Evolutionary conservation across 2,888 invertebrate species (phyloP), one percentile per base, ranked within the genome.

Genomic region (Drosophila kuntzei): DNA sequence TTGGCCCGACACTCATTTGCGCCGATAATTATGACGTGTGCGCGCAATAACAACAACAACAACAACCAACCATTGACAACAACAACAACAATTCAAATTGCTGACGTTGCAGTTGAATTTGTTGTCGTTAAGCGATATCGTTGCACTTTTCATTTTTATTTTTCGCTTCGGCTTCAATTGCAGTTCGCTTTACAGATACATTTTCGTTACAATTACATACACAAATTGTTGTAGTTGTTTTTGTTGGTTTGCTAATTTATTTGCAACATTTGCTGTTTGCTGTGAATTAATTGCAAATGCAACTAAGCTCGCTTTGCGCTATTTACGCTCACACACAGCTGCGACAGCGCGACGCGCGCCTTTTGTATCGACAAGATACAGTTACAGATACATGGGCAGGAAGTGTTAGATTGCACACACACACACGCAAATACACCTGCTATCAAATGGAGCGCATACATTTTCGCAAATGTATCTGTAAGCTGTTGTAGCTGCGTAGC

Each of bases 261-360:
- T 89, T 86, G 88, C 89, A 89, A 83, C 89, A 87, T 80, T 85
- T 77, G 86, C 89, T 55, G 79, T 84, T 84, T 84, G 72, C 87
- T 87, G 83, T 87, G 89, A 89, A 85, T 85, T 87, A 85, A 85
- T 85, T 85, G 83, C 80, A 67, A 89, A 75, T 75, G 87, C 82
- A 77, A 75, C 85, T 85, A 89, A 85, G 89, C 87, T 74, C 87
- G 62, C 79, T 77, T 60, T 87, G 88, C 75, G 63, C 82, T 72
- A 85, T 87, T 89, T 89, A 80, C 76, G 72, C 77, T 39, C 76
- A 60, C 63, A 59, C 51, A 71, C 59, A 58, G 60, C 44, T 22
- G 46, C 54, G 39, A 59, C 44, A 46, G 49, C 44, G 25, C n/a
- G 25, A 51, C 69, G 63, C 59, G 51, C 51, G 14, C 50, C 22